Evolutionary conservation across 2,113 vertebrate genomes (phyloP).

Genomic region (Sclerurus mexicanus): DNA sequence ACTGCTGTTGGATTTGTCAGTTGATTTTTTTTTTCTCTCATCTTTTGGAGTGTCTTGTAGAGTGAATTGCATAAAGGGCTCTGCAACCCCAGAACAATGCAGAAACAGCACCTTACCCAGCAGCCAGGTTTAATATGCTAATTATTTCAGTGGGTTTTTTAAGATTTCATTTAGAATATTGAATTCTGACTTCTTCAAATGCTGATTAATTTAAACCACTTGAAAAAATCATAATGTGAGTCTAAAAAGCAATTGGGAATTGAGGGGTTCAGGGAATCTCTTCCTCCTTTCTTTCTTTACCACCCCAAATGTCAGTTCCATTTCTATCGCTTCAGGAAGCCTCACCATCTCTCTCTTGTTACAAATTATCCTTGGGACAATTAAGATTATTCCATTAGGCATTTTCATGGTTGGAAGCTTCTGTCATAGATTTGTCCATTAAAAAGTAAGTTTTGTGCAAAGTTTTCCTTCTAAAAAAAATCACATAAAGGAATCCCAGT

Average conservation of each 20-base stretch:
- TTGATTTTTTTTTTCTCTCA: background rate
- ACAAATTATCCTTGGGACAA: background rate
- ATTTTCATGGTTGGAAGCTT: background rate
- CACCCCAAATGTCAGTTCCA: background rate
- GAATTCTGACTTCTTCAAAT: background rate
- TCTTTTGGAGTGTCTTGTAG: background rate
- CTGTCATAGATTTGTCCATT: background rate
- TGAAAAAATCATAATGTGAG: background rate
- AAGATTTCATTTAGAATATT: background rate
- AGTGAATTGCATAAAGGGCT: background rate
- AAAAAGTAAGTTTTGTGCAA: background rate
- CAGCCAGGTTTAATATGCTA: background rate
- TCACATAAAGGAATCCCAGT: background rate
- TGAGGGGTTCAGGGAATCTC: background rate
- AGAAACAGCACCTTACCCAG: background rate
- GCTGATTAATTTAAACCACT: background rate
- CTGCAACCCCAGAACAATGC: background rate
- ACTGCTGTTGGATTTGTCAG: background rate
- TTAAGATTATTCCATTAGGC: conserved; percentile 6
- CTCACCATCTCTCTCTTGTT: background rate
- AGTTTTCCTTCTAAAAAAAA: background rate
- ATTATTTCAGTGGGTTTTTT: background rate
- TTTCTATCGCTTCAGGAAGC: background rate
- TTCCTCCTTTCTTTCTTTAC: background rate
- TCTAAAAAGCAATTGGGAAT: background rate